These are phyloP conservation scores for Mustela nigripes DNA, from an alignment of 2,113 vertebrate species.

Conservation along the genomic window DNA sequence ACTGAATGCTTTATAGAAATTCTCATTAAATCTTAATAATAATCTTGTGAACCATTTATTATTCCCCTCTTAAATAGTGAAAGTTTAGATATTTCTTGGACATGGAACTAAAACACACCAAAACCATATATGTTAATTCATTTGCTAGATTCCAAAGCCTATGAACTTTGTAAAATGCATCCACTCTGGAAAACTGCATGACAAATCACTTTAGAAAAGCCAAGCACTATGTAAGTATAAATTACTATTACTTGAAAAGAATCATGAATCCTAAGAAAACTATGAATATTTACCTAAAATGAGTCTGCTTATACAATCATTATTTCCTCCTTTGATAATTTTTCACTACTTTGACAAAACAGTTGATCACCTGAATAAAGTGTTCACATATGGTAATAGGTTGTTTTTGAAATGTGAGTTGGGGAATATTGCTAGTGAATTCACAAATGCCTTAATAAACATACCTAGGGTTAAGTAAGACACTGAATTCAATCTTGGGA, in stretches of 20 bases:
- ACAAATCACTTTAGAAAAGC: slow-evolving; percentile 10
- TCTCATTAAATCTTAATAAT: slow-evolving; percentile 37
- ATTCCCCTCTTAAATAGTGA: background rate
- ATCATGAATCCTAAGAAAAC: background rate
- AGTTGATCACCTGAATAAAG: background rate
- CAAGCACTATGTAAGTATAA: background rate
- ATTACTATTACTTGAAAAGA: slow-evolving; percentile 11
- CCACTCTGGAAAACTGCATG: background rate
- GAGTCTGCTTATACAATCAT: background rate
- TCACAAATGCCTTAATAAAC: background rate
- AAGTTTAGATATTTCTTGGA: slow-evolving; percentile 1
- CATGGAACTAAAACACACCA: background rate
- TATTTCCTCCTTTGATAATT: background rate
- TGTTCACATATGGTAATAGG: background rate
- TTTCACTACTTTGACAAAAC: slow-evolving; percentile 8
- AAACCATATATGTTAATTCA: background rate
- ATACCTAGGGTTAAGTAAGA: background rate
- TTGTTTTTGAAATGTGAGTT: background rate
- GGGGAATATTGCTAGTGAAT: background rate
- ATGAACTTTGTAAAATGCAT: background rate
- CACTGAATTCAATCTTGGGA: background rate
- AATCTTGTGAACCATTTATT: background rate
- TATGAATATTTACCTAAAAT: background rate
- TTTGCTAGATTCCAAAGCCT: background rate
- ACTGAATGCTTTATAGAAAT: background rate